Evolutionary conservation across 2,113 vertebrate species (phyloP), one percentile per base, ranked within the genome.

Genomic region (Ameiurus melas): DNA sequence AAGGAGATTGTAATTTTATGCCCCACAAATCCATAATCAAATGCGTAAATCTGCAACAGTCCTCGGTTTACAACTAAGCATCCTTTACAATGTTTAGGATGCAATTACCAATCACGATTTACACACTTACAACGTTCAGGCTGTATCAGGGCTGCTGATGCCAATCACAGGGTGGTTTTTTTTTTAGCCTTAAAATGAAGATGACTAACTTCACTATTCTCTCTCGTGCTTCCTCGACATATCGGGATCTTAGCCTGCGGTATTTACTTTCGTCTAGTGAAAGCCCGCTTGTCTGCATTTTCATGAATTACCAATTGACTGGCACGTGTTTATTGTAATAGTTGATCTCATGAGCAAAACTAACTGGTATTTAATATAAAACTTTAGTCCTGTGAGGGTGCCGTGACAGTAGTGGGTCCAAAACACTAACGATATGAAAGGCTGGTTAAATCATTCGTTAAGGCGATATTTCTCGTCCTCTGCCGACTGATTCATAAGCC

Each of bases 21-120:
- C n/a, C 51, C 57, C 53, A 33, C 53, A 81, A 58, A 81, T 20
- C n/a, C 79, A 81, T 58, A 36, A 81, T 81, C 55, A 81, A 80
- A 81, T 58, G 36, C 79, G 17, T 55, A 80, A 80, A 80, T 80
- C 51, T 27, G 51, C 77, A 55, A 79, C n/a, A 36, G 20, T 33
- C 79, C n/a, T 19, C 79, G 9, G 27, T 53, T 30, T n/a, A 25
- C 75, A 14, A 17, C 36, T 2, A 53, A 5, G 75, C 77, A 6
- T 20, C n/a, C 30, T 57, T 10, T 22, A 58, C 78, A 22, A 57
- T 22, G 53, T 81, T 33, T 58, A 58, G 22, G 30, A 30, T 9
- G 77, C 51, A 30, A 80, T 16, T n/a, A 17, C 10, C 13, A 77
- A 47, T 30, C 16, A 55, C 27, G 27, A 55, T 30, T 80, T 30